phyloP scores from a whole-genome alignment of 2,888 invertebrate species.

The Leptopilina myrica region DNA sequence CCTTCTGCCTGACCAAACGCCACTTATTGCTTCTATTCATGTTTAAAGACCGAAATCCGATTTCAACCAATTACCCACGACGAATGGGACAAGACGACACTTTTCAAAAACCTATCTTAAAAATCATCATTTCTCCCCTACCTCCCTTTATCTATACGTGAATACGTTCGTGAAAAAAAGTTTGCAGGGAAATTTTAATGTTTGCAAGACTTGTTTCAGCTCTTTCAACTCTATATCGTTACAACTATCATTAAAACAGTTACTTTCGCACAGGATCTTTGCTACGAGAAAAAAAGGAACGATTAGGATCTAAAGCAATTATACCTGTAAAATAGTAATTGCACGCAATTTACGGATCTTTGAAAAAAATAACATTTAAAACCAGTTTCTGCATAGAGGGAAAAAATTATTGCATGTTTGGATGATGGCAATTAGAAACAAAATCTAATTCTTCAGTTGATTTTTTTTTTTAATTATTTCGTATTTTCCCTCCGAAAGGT shows the following conservation, averaged over 20 bases:
- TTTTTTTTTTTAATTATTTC: too few relatives aligned
- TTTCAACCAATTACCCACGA: neutral
- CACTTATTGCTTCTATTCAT: slow-evolving; percentile 19
- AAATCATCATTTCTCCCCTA: too few relatives aligned
- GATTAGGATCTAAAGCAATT: slow-evolving; percentile 8
- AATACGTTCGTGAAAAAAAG: too few relatives aligned
- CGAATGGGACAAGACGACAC: too few relatives aligned
- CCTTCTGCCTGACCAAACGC: slow-evolving; percentile 6
- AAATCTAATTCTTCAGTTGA: neutral
- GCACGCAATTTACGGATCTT: slow-evolving; percentile 2
- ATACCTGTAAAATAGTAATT: slow-evolving; percentile 9
- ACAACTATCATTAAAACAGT: slow-evolving; percentile 6
- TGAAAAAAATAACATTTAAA: neutral
- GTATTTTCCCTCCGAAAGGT: too few relatives aligned
- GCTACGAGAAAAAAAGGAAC: neutral
- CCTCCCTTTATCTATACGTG: too few relatives aligned
- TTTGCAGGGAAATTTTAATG: too few relatives aligned
- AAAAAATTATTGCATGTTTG: neutral
- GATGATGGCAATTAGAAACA: neutral
- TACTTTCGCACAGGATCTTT: slow-evolving; percentile 4
- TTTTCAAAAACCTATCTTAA: too few relatives aligned
- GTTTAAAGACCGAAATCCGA: neutral
- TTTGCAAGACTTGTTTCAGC: neutral
- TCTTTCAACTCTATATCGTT: neutral
- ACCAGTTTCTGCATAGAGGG: neutral